Percentiles rank a stretch among this genome's conserved stretches.
Conservation (phyloP, 2,113 vertebrate species). For the Mormyrus lacerda region DNA sequence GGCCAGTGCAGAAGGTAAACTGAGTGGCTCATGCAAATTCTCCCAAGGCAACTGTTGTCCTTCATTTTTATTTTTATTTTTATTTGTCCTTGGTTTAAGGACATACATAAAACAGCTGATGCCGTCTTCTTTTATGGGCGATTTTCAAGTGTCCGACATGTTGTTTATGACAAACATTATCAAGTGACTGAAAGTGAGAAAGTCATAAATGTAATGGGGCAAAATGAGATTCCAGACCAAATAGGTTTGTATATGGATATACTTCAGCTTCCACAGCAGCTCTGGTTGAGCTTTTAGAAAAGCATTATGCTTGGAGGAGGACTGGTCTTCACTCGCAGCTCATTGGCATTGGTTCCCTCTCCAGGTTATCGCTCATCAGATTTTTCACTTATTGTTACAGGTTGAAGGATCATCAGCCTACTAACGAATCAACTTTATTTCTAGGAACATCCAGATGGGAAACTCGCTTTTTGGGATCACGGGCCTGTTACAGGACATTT, state of each 20-base stretch:
- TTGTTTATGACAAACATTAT: not conserved
- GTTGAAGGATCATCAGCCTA: not conserved
- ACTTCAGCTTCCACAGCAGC: not conserved
- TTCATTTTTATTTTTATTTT: not conserved
- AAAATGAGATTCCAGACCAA: not conserved
- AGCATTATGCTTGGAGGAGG: not conserved
- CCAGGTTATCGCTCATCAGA: not conserved
- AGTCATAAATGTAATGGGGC: not conserved
- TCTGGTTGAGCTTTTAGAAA: not conserved
- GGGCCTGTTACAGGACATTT: not conserved
- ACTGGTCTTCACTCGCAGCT: not conserved
- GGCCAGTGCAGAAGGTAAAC: constrained; percentile 61
- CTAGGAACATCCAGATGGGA: not conserved
- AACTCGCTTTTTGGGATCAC: not conserved
- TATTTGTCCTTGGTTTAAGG: not conserved
- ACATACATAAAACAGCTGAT: not conserved
- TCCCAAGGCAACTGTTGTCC: not conserved
- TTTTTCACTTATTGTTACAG: not conserved
- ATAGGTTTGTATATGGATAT: not conserved
- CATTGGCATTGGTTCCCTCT: too few relatives aligned
- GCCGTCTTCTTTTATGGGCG: not conserved
- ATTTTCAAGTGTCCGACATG: not conserved
- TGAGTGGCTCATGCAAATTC: not conserved
- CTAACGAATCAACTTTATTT: not conserved
- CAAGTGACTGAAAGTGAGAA: not conserved